Percentiles rank a stretch among this genome's conserved stretches.
These are phyloP conservation scores for Tupiocoris notatus DNA, from an alignment of 2,888 invertebrate species.

Conservation along the genomic window DNA sequence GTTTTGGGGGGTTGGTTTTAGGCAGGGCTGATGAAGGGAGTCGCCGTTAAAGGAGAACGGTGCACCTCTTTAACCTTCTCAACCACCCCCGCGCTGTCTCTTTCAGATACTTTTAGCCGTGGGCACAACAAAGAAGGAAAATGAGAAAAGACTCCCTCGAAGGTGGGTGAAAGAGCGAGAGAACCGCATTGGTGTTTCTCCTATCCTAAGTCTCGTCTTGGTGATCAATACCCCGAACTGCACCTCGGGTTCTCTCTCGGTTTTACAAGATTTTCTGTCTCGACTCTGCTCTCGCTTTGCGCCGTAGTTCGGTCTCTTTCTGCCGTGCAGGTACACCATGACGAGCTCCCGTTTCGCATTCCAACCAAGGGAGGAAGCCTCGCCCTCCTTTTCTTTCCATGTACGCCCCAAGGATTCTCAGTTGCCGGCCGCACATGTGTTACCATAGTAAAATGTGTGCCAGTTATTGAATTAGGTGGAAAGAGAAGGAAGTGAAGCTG, in stretches of 20 bases:
- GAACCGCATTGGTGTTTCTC: background rate
- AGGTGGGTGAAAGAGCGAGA: constrained; percentile 4
- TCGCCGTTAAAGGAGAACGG: constrained; percentile 1
- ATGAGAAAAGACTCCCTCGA: background rate
- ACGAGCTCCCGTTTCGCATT: background rate
- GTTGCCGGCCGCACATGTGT: constrained; percentile 48
- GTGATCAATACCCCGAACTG: constrained; percentile 45
- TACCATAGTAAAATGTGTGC: constrained; percentile 51
- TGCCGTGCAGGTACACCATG: background rate
- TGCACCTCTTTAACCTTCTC: constrained; percentile 18
- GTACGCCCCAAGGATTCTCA: constrained; percentile 10
- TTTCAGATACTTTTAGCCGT: background rate
- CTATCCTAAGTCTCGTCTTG: constrained; percentile 28
- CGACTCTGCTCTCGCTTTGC: background rate
- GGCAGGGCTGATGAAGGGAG: background rate
- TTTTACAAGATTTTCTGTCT: background rate
- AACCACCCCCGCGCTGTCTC: background rate
- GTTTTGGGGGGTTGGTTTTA: background rate
- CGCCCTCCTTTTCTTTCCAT: background rate
- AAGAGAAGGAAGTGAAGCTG: background rate
- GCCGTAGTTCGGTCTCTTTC: background rate
- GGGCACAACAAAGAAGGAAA: background rate
- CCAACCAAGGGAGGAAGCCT: background rate
- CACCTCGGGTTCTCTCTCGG: constrained; percentile 7
- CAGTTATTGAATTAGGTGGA: constrained; percentile 50